Base-by-base conservation (phyloP, 1,140 invertebrate genomes). In the Dolichoris vasculosae region DNA sequence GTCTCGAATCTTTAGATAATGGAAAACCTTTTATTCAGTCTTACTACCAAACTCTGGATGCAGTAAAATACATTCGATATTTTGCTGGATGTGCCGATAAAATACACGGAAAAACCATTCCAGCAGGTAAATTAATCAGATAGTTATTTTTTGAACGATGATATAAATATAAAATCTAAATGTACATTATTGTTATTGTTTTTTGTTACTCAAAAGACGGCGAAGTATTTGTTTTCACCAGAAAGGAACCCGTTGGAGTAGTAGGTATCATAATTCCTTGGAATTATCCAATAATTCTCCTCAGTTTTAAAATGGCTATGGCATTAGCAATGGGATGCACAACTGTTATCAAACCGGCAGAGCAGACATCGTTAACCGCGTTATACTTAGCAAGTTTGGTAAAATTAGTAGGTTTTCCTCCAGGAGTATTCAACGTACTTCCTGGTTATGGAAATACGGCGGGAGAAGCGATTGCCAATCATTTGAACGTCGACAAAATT, bases 241-340 rank as follows among this genome's bases (percentile, higher is more conserved):
- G 96, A 32, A 95, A 96, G 88, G 96, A 97, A 90, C 96, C 97
- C 13, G 95, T 97, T 48, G 97, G 97, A 67, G 96, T 97, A 43
- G 96, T 96, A 91, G 97, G 96, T n/a, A 95, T 96, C 89, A 96
- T 97, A 69, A 96, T 97, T 87, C 96, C 96, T 63, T 97, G 96
- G 96, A 97, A 97, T 92, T 97, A 97, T 89, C 96, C 96, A 3
- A 92, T 97, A 69, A 91, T 96, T 26, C 97, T 97, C 96, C 94
- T 96, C 87, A 94, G 96, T 2, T 97, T 96, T 95, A 97, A 97
- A 91, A 93, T 97, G 73, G 96, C 95, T 30, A 96, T 97, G 32
- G 96, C 96, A 77, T 90, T 97, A 55, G 95, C 96, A 48, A 94
- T 95, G 87, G 96, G 96, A 4, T 95, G 95, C 87, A 95, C 94